A percentile compares a stretch with the other conserved stretches of the same genome.
phyloP scores from a whole-genome alignment of 2,888 invertebrate species.

The Carpatolechia fugitivella region DNA sequence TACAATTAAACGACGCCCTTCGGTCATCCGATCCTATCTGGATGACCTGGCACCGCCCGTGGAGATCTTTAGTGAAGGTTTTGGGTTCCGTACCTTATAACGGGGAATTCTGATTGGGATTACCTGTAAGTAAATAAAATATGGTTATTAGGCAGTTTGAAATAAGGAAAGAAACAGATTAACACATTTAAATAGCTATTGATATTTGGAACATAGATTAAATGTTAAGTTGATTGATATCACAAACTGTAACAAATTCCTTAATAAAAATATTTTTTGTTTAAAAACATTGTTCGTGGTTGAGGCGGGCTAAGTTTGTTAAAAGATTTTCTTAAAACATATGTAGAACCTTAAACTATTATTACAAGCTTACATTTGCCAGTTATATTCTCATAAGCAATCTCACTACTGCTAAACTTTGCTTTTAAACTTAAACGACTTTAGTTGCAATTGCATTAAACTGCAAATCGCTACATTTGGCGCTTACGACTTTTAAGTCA shows the following conservation, averaged over 20 bases:
- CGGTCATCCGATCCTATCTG: constrained; percentile 25
- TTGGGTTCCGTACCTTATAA: constrained; percentile 1
- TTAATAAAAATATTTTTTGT: too few species aligned
- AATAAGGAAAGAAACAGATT: background rate
- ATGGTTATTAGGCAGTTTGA: background rate
- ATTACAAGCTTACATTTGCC: background rate
- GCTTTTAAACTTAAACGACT: background rate
- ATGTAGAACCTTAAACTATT: background rate
- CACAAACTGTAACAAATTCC: too few species aligned
- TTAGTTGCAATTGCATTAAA: background rate
- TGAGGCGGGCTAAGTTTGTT: too few species aligned
- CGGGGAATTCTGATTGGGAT: background rate
- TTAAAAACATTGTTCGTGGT: too few species aligned
- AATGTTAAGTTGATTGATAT: too few species aligned
- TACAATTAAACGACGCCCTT: constrained; percentile 65
- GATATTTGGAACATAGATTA: too few species aligned
- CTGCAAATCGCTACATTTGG: constrained; percentile 1
- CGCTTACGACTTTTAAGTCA: background rate
- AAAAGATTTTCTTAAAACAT: too few species aligned
- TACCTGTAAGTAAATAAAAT: constrained; percentile 4
- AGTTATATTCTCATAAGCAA: background rate
- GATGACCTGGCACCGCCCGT: constrained; percentile 22
- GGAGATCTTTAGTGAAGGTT: constrained; percentile 15
- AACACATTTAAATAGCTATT: background rate
- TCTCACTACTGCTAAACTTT: constrained; percentile 2